phyloP scores from a whole-genome alignment of 2,113 vertebrate species.

The Pachypanchax playfairii region DNA sequence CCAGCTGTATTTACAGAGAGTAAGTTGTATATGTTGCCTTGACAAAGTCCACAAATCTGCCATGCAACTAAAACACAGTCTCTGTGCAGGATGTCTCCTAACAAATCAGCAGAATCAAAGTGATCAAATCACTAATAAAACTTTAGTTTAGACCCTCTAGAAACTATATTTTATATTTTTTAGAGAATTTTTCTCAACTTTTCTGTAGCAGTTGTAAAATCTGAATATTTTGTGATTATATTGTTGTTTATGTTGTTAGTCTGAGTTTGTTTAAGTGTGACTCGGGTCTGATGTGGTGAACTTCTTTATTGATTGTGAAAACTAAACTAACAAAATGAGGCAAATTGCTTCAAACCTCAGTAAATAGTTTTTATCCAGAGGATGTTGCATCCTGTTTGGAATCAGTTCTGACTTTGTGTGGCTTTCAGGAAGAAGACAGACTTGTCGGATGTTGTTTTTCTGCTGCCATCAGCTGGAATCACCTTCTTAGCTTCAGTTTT shows the following conservation, averaged over 20 bases:
- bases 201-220: no score
- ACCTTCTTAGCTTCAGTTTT: constrained; percentile 26
- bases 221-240: no score
- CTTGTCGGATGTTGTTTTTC: constrained; percentile 7
- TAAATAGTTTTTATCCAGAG: constrained; percentile 7
- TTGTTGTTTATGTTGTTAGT: neutral
- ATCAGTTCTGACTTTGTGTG: constrained; percentile 4
- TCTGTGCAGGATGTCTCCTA: neutral
- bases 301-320: constrained; percentile 6
- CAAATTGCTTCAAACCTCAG: no score
- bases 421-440: constrained; percentile 7
- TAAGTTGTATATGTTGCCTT: constrained; percentile 46
- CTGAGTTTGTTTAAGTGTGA: no score
- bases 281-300: neutral
- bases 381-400: neutral
- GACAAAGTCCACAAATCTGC: constrained; percentile 32
- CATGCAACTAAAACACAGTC: constrained; percentile 5
- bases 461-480: constrained; percentile 32
- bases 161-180: no score
- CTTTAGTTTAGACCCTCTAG: no score
- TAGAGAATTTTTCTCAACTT: no score
- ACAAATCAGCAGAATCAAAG: no score
- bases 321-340: no score
- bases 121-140: no score
- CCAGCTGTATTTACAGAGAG: constrained; percentile 44